Conservation (phyloP, 2,888 invertebrate species). For the Andrena trimmerana region DNA sequence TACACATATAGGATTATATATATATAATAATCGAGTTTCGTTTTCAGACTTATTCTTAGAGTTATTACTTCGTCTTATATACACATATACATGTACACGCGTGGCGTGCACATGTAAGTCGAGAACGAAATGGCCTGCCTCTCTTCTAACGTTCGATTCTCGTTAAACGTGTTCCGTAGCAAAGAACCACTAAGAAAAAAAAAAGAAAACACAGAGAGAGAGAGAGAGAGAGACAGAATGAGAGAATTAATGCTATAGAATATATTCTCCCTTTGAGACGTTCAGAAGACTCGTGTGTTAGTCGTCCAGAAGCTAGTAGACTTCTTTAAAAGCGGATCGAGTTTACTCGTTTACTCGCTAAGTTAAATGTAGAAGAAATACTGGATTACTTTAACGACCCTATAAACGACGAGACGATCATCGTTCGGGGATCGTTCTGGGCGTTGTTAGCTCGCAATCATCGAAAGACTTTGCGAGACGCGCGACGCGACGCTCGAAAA, state of each 20-base stretch:
- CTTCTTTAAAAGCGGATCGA: not conserved
- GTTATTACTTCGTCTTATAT: slow-evolving; percentile 64
- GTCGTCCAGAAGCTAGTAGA: slow-evolving; percentile 23
- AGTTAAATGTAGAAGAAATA: slow-evolving; percentile 50
- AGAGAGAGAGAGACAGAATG: not conserved
- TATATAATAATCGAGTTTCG: slow-evolving; percentile 60
- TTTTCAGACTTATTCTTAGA: slow-evolving; percentile 71
- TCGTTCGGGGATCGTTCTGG: not conserved
- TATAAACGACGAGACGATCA: slow-evolving; percentile 36
- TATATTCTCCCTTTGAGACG: slow-evolving; percentile 2
- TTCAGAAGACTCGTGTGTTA: slow-evolving; percentile 20
- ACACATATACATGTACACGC: slow-evolving; percentile 44
- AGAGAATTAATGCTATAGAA: not conserved
- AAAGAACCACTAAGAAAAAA: slow-evolving; percentile 13
- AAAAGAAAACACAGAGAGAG: not conserved
- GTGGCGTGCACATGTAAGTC: slow-evolving; percentile 49
- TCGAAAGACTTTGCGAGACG: slow-evolving; percentile 9
- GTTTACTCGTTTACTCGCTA: slow-evolving; percentile 33
- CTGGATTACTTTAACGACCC: slow-evolving; percentile 40
- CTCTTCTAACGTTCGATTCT: slow-evolving; percentile 30
- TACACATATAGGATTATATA: not conserved
- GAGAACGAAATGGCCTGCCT: slow-evolving; percentile 44
- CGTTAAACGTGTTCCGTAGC: slow-evolving; percentile 22
- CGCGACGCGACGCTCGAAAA: slow-evolving; percentile 34
- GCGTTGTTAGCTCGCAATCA: slow-evolving; percentile 9